These are phyloP conservation scores for Amiota communis DNA, from an alignment of 2,888 invertebrate species.

Conservation along the genomic window DNA sequence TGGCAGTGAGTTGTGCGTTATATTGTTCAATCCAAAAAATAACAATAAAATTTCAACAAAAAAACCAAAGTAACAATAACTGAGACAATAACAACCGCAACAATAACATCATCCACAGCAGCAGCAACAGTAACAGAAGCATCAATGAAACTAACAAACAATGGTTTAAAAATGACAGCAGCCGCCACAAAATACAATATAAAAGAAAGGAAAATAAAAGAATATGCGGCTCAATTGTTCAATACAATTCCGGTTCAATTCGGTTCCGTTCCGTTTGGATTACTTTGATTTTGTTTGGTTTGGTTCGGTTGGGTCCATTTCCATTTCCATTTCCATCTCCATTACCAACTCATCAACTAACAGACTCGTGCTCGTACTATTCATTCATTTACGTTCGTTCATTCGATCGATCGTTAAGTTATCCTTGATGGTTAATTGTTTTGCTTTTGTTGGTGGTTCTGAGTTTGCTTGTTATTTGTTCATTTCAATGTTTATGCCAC, in stretches of 20 bases:
- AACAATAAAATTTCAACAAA: no score
- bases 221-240: not conserved
- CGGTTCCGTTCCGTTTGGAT: not conserved
- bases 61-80: no score
- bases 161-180: not conserved
- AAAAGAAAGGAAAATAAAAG: no score
- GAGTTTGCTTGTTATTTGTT: not conserved
- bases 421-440: not conserved
- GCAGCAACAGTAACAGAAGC: not conserved
- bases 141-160: not conserved
- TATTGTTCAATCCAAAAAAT: no score
- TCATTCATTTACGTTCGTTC: no score
- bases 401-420: no score
- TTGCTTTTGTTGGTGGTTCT: conserved; percentile 3
- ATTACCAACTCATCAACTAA: no score
- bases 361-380: no score
- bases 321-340: no score
- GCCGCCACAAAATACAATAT: not conserved
- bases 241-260: not conserved
- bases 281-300: no score
- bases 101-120: not conserved
- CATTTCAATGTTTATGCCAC: not conserved
- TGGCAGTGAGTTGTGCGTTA: no score
- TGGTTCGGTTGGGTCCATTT: no score
- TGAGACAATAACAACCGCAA: not conserved